Percentiles rank a stretch among this genome's conserved stretches.
These are phyloP conservation scores for Drosophila quadrilineata DNA, from an alignment of 1,140 invertebrate genomes.

Conservation along the genomic window DNA sequence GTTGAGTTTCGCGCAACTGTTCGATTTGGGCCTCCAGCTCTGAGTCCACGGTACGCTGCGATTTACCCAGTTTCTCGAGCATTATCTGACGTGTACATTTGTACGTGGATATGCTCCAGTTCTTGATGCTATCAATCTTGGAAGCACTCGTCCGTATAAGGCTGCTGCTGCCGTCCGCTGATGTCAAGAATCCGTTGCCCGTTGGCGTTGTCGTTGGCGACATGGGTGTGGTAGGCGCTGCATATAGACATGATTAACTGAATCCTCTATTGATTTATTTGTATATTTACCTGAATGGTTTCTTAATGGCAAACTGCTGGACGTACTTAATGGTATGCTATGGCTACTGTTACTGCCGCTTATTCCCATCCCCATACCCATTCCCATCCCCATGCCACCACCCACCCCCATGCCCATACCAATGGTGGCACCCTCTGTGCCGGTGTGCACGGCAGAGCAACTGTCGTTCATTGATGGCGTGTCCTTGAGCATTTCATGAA, in stretches of 20 bases:
- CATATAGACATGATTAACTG: background rate
- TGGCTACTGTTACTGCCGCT: constrained; percentile 54
- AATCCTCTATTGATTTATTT: background rate
- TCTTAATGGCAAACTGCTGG: constrained; percentile 81
- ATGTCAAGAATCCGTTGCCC: constrained; percentile 50
- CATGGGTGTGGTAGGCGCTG: constrained; percentile 78
- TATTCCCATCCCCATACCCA: constrained; percentile 22
- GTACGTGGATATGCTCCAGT: constrained; percentile 98
- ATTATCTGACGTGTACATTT: constrained; percentile 98
- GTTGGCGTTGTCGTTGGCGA: constrained; percentile 82
- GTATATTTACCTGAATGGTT: constrained; percentile 80
- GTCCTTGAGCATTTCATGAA: constrained; percentile 94
- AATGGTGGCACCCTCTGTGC: constrained; percentile 82
- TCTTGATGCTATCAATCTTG: constrained; percentile 94
- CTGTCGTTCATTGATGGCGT: constrained; percentile 90
- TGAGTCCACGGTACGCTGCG: constrained; percentile 89
- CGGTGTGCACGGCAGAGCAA: constrained; percentile 88
- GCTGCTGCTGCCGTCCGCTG: constrained; percentile 78
- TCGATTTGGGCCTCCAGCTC: constrained; percentile 97
- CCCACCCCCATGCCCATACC: constrained; percentile 22
- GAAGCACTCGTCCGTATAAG: constrained; percentile 85
- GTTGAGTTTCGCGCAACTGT: constrained; percentile 94
- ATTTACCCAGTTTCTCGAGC: constrained; percentile 96
- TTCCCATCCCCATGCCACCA: constrained; percentile 22
- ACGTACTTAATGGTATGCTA: constrained; percentile 51